Conservation (phyloP, 2,113 vertebrate species). For the Butorides virescens region DNA sequence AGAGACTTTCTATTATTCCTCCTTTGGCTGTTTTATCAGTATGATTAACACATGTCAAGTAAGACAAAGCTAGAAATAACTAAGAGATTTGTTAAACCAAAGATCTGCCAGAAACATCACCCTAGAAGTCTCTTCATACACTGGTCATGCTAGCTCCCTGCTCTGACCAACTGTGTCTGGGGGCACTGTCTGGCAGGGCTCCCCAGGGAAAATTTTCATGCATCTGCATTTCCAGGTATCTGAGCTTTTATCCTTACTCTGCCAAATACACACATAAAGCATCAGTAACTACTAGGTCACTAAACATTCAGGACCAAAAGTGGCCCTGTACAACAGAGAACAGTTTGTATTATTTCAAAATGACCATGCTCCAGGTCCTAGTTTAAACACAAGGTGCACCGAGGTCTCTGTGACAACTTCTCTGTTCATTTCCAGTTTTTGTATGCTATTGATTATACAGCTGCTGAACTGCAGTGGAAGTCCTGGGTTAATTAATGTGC, state of each 20-base stretch:
- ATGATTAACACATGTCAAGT: accelerated
- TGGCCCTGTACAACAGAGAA: background rate
- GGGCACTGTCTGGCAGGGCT: background rate
- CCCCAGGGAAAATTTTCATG: background rate
- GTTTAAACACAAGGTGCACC: background rate
- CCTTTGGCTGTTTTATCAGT: background rate
- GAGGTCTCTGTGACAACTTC: background rate
- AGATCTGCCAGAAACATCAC: background rate
- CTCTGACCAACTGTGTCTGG: background rate
- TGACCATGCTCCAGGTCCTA: background rate
- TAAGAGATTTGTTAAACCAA: background rate
- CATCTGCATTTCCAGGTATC: background rate
- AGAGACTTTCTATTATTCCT: background rate
- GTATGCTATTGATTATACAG: background rate
- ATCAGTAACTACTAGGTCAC: background rate
- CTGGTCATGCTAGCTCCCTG: background rate
- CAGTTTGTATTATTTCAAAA: background rate
- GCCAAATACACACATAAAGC: background rate
- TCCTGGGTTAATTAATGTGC: background rate
- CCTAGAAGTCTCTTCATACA: background rate
- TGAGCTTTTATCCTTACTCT: background rate
- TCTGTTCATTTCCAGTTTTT: background rate
- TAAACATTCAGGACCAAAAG: background rate
- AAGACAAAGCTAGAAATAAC: background rate
- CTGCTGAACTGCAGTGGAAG: background rate